Percentiles rank a stretch among this genome's conserved stretches.
Conservation (phyloP, 2,888 invertebrate genomes). For the Epirrhoe alternata region DNA sequence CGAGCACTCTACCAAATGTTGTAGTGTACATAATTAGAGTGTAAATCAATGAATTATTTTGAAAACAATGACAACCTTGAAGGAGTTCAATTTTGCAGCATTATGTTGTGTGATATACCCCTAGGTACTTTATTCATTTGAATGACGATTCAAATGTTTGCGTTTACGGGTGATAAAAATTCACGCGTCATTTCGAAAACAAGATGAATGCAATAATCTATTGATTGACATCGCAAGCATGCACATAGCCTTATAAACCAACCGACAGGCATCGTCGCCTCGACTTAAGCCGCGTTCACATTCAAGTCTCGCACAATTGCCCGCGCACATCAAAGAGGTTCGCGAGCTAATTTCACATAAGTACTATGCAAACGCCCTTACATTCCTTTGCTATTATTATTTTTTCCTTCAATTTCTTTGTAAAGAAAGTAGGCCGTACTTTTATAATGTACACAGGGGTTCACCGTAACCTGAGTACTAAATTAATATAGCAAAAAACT, state of each 20-base stretch:
- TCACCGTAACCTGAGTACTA: conserved; percentile 77
- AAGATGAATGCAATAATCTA: conserved; percentile 26
- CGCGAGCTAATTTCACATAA: conserved; percentile 82
- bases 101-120: no score
- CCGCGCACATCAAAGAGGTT: conserved; percentile 77
- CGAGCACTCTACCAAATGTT: conserved; percentile 17
- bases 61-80: neutral
- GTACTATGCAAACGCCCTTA: conserved; percentile 79
- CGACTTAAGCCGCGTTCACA: conserved; percentile 75
- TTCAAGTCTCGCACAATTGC: conserved; percentile 73
- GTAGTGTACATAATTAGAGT: neutral
- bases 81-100: neutral
- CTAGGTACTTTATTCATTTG: no score
- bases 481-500: conserved; percentile 81
- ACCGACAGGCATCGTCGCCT: conserved; percentile 61
- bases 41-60: neutral
- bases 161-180: neutral
- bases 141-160: neutral
- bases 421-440: conserved; percentile 71
- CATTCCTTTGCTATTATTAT: conserved; percentile 74
- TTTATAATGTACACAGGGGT: conserved; percentile 67
- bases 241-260: conserved; percentile 56
- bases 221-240: conserved; percentile 44
- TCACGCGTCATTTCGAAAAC: conserved; percentile 2
- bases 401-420: conserved; percentile 75